Evolutionary conservation across 2,113 vertebrate genomes (phyloP).

Genomic region (Promerops cafer): DNA sequence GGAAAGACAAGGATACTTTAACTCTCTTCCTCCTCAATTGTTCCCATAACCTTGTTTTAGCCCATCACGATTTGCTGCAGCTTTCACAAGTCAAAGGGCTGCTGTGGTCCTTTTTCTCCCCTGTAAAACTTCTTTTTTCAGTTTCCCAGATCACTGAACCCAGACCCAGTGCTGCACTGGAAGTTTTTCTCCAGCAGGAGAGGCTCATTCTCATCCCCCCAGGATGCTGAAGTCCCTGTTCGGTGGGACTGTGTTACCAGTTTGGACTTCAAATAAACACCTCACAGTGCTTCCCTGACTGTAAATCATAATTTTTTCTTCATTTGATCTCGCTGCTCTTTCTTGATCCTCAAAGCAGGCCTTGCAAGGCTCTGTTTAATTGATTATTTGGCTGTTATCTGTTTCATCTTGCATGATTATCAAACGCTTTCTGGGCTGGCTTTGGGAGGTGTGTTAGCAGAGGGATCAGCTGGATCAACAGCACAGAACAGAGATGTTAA

Average conservation of each 20-base stretch:
- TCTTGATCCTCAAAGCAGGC: slow-evolving; percentile 17
- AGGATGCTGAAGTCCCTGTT: not conserved
- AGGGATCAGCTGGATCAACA: slow-evolving; percentile 55
- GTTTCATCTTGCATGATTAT: slow-evolving; percentile 28
- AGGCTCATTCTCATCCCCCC: not conserved
- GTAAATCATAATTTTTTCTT: not conserved
- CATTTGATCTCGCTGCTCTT: slow-evolving; percentile 19
- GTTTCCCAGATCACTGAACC: not conserved
- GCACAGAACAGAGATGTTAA: slow-evolving; percentile 54
- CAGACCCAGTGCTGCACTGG: not conserved
- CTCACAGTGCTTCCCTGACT: not conserved
- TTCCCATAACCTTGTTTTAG: not conserved
- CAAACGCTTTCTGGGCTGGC: not conserved
- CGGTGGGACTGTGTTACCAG: not conserved
- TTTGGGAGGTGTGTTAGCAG: slow-evolving; percentile 15
- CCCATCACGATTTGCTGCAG: not conserved
- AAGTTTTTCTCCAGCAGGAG: not conserved
- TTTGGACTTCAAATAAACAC: not conserved
- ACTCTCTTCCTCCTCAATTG: not conserved
- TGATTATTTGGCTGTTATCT: slow-evolving; percentile 45
- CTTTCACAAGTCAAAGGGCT: not conserved
- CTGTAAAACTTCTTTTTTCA: not conserved
- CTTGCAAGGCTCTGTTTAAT: not conserved
- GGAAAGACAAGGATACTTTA: not conserved
- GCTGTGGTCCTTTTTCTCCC: fast-evolving